Evolutionary conservation across 2,113 vertebrate species (phyloP).

Genomic region (Tiliqua scincoides): DNA sequence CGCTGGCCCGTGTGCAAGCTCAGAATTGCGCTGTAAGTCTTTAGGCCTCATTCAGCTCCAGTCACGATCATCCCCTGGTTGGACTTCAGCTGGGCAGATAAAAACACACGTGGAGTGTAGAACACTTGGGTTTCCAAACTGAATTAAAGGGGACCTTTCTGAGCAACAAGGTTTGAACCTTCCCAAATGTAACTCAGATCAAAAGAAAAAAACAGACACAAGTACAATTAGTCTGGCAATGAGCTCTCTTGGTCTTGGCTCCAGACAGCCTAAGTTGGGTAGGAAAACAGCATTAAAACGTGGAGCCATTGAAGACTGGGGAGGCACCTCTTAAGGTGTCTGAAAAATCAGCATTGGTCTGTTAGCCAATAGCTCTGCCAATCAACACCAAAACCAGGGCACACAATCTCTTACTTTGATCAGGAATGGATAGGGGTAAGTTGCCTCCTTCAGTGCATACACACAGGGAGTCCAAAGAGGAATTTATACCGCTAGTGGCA

Average conservation of each 20-base stretch:
- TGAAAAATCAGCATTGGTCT: neutral
- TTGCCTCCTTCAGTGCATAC: neutral
- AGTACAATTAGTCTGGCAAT: neutral
- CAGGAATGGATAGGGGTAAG: neutral
- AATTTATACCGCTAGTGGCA: no score
- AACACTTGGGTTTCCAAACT: neutral
- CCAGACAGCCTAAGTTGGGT: neutral
- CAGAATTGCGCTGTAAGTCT: no score
- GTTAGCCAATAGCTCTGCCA: neutral
- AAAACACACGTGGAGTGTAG: neutral
- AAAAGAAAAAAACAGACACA: neutral
- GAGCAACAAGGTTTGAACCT: no score
- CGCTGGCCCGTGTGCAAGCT: no score
- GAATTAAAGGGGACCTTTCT: neutral
- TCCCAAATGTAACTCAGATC: neutral
- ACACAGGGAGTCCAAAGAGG: neutral
- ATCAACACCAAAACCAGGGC: neutral
- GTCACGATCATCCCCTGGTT: no score
- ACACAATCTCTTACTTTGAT: neutral
- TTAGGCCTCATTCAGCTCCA: no score
- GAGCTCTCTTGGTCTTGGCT: neutral
- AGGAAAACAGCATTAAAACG: neutral
- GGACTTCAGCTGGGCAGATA: neutral
- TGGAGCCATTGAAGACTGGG: neutral
- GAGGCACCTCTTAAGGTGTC: neutral